Base-by-base conservation (phyloP, 2,797 vertebrate genomes). In the Diceros bicornis region DNA sequence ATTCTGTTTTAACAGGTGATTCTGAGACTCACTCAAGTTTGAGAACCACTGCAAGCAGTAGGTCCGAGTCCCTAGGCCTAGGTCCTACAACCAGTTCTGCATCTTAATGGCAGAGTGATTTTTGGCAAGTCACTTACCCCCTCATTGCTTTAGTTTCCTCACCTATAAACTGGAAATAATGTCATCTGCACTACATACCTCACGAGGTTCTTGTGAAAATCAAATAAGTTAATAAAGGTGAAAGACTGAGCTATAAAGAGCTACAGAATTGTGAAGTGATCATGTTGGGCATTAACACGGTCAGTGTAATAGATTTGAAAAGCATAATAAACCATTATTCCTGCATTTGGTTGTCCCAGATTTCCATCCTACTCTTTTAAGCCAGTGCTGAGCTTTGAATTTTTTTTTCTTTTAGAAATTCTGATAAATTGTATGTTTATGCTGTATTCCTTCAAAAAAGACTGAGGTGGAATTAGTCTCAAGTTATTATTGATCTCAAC, bases 321-420 rank as follows among this genome's bases (percentile, higher is more conserved):
- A 87, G 41, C n/a, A 44, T 93, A 96, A 84, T 87, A 91, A 82
- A 88, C 89, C n/a, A 93, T 96, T 83, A 81, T 93, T 91, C 20
- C 47, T 93, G 7, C 34, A 86, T 79, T 93, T 92, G 32, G 4
- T 92, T 84, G 57, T 90, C 41, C 59, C 16, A 72, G 32, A 85
- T 92, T 88, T 88, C 34, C 82, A 71, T 84, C 95, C 64, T 92
- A 57, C 10, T 94, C 61, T 74, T 91, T 83, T 85, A 77, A 93
- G 20, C n/a, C 97, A 29, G 25, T 92, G 12, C 72, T 91, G 27
- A 95, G 41, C 34, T 97, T 86, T 72, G 7, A 82, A 59, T 62
- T 62, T 89, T 83, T 52, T 88, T 88, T 95, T 95, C 52, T 96
- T 77, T 91, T 91, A 94, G 64, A 94, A 75, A 96, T 91, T 88